Percentiles rank a stretch among this genome's conserved stretches.
phyloP scores from a whole-genome alignment of 2,797 vertebrate genomes.

The Lepidocolaptes lacrymiger region DNA sequence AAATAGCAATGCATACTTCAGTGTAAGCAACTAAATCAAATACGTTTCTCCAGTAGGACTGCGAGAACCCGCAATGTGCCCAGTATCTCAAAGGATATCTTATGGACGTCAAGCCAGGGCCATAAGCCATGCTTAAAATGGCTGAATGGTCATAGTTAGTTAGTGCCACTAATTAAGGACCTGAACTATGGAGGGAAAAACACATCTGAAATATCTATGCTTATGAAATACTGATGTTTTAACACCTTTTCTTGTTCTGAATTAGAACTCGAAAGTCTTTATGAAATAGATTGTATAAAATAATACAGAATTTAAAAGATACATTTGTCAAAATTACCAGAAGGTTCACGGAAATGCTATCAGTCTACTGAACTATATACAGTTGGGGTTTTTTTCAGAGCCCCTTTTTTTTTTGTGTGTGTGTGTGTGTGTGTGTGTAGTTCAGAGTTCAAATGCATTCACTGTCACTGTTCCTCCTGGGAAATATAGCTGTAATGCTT shows the following conservation, averaged over 20 bases:
- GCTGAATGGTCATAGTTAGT: neutral
- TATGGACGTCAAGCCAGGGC: neutral
- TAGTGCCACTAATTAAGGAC: neutral
- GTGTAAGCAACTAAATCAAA: neutral
- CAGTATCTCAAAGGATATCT: neutral
- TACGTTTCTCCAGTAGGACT: neutral
- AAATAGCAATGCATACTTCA: neutral
- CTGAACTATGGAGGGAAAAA: neutral
- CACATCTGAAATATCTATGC: neutral
- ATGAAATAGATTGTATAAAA: neutral
- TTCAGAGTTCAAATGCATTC: neutral
- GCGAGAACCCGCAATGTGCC: neutral
- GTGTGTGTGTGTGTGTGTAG: neutral
- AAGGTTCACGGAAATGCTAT: neutral
- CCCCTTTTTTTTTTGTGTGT: neutral
- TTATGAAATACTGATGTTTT: neutral
- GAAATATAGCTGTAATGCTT: neutral
- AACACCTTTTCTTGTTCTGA: neutral
- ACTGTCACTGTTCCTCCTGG: neutral
- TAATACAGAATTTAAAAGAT: neutral
- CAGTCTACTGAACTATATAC: neutral
- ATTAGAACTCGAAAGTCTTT: neutral
- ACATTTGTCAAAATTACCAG: neutral
- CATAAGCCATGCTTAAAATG: neutral
- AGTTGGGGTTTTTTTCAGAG: rapidly evolving